Conservation (phyloP, 2,113 vertebrate species). For the Orthonyx spaldingii region DNA sequence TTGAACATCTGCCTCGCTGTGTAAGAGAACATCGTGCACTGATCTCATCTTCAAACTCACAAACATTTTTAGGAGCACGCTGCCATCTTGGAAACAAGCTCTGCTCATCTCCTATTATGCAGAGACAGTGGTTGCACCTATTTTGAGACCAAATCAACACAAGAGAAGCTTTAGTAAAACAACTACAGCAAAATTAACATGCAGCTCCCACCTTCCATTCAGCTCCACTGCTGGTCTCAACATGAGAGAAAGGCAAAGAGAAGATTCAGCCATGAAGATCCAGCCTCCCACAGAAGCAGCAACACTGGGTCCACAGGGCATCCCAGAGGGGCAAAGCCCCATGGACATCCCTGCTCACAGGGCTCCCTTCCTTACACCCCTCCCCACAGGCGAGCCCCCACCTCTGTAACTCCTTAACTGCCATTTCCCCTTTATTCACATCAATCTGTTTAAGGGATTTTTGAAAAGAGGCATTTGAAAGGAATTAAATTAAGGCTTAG, state of each 20-base stretch:
- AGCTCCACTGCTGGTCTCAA: background rate
- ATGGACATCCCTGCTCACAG: background rate
- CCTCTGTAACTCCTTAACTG: background rate
- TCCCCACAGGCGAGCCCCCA: background rate
- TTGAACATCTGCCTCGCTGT: background rate
- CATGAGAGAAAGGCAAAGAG: background rate
- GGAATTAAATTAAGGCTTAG: slow-evolving; percentile 17
- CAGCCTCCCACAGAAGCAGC: background rate
- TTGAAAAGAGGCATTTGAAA: background rate
- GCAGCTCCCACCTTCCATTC: background rate
- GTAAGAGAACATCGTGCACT: background rate
- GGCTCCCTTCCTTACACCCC: background rate
- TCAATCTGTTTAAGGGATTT: background rate
- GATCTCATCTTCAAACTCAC: background rate
- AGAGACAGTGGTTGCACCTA: background rate
- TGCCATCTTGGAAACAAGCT: background rate
- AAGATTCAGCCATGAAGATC: background rate
- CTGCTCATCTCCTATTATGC: background rate
- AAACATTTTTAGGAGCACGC: background rate
- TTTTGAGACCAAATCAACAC: background rate
- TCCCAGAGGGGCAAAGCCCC: background rate
- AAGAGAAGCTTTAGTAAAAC: background rate
- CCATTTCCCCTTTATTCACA: background rate
- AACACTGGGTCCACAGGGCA: background rate
- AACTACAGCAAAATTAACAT: background rate